phyloP scores from a whole-genome alignment of 2,888 invertebrate genomes.

The Morpho deidamia region DNA sequence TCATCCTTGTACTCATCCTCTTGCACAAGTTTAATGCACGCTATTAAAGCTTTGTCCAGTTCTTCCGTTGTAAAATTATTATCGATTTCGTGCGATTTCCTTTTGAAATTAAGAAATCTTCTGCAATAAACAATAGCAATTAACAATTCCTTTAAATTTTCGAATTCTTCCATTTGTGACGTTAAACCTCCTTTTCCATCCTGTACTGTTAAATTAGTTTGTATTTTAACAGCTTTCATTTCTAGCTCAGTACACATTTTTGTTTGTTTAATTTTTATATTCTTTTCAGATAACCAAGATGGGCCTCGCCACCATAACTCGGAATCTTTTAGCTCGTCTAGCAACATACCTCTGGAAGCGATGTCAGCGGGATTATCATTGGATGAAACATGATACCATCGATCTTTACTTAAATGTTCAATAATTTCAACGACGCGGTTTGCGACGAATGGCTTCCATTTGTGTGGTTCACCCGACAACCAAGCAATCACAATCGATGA shows the following conservation, averaged over 20 bases:
- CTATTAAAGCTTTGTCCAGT: slow-evolving; percentile 16
- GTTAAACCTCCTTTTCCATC: too few relatives aligned
- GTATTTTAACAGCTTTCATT: too few relatives aligned
- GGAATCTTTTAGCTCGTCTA: slow-evolving; percentile 14
- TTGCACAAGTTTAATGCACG: slow-evolving; percentile 22
- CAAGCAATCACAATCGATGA: slow-evolving; percentile 13
- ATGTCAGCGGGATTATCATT: slow-evolving; percentile 27
- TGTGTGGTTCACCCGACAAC: slow-evolving; percentile 22
- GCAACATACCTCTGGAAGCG: slow-evolving; percentile 21
- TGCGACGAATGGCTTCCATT: slow-evolving; percentile 27
- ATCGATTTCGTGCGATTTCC: background rate
- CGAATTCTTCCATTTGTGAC: slow-evolving; percentile 3
- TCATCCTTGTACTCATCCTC: slow-evolving; percentile 16
- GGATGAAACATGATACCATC: slow-evolving; percentile 25
- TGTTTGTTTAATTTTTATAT: slow-evolving; percentile 10
- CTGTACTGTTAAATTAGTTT: too few relatives aligned
- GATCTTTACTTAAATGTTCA: slow-evolving; percentile 8
- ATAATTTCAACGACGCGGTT: slow-evolving; percentile 22
- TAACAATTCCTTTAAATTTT: slow-evolving; percentile 2
- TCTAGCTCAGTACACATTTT: background rate
- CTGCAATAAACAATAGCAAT: slow-evolving; percentile 3
- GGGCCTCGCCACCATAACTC: slow-evolving; percentile 26
- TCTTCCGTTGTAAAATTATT: slow-evolving; percentile 18
- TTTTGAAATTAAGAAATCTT: slow-evolving; percentile 7
- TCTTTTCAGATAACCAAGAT: slow-evolving; percentile 19